phyloP scores from a whole-genome alignment of 2,113 vertebrate genomes.

The Nipponia nippon region DNA sequence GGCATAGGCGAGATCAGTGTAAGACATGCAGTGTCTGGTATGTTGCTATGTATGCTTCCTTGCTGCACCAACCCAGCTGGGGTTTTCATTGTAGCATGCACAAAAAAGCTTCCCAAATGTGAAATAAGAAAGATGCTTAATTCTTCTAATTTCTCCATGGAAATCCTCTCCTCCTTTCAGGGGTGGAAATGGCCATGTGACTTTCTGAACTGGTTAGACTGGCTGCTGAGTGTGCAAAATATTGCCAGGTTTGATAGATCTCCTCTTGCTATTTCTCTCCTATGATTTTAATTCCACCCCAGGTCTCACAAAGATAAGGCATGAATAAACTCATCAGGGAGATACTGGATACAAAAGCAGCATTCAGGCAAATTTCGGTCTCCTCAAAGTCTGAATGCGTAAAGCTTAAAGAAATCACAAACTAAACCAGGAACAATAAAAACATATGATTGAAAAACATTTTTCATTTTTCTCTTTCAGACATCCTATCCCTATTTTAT shows the following conservation, averaged over 20 bases:
- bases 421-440: neutral
- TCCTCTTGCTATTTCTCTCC: neutral
- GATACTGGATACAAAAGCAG: neutral
- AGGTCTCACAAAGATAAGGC: neutral
- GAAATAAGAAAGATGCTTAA: neutral
- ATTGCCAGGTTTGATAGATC: neutral
- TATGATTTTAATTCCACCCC: neutral
- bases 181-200: neutral
- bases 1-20: neutral
- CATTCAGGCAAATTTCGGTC: neutral
- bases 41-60: neutral
- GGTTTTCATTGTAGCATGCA: neutral
- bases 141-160: neutral
- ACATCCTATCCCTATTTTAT: neutral
- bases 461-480: neutral
- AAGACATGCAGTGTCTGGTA: neutral
- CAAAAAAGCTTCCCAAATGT: neutral
- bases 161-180: neutral
- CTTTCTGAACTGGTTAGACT: neutral
- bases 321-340: neutral
- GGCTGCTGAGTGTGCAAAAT: neutral
- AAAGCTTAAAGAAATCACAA: neutral
- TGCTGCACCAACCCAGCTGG: neutral
- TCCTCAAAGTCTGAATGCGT: neutral
- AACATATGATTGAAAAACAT: rapidly evolving